These are phyloP conservation scores for Lepas anatifera DNA, from an alignment of 2,888 invertebrate species.

Conservation along the genomic window DNA sequence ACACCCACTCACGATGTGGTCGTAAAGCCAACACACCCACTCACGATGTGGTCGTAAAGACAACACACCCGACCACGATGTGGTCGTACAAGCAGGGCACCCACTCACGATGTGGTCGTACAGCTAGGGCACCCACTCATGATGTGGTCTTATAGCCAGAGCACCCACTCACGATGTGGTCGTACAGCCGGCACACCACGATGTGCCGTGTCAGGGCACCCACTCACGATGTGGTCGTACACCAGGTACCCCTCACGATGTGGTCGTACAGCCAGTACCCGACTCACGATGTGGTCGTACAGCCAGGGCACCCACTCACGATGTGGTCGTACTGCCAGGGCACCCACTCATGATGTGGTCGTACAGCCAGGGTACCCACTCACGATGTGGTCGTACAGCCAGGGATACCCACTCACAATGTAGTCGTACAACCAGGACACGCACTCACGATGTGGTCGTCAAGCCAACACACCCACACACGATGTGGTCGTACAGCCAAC, in stretches of 20 bases:
- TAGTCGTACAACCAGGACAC: neutral
- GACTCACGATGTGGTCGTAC: slow-evolving; percentile 51
- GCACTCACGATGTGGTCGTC: neutral
- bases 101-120: no score
- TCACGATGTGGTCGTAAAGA: slow-evolving; percentile 83
- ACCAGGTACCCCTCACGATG: neutral
- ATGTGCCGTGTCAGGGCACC: slow-evolving; percentile 61
- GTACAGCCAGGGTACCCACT: slow-evolving; percentile 32
- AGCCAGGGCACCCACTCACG: neutral
- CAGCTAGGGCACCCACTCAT: neutral
- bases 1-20: neutral
- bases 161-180: slow-evolving; percentile 71
- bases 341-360: neutral
- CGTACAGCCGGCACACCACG: slow-evolving; percentile 73
- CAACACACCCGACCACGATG: neutral
- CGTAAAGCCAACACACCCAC: slow-evolving; percentile 29
- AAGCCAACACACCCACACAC: slow-evolving; percentile 46
- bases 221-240: neutral
- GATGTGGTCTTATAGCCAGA: neutral
- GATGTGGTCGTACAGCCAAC: slow-evolving; percentile 81
- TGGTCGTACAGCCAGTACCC: neutral
- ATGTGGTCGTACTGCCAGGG: neutral
- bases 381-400: slow-evolving; percentile 84
- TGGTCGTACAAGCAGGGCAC: neutral
- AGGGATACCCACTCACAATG: no score